Base-by-base conservation (phyloP, 2,797 vertebrate genomes). In the Heliangelus exortis region DNA sequence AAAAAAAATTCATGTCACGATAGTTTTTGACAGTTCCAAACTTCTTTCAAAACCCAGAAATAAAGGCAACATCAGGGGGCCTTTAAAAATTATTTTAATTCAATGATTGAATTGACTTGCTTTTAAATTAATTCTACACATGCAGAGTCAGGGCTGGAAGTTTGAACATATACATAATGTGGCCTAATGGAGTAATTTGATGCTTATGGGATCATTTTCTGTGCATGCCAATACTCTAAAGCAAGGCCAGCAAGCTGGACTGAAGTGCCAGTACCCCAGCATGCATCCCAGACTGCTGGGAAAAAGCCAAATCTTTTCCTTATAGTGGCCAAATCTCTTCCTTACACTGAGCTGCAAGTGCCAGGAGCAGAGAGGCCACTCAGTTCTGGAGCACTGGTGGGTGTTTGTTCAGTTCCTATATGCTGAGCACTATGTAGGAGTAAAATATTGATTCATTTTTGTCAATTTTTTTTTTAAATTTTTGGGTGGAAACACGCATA, bases 351-450 rank as follows among this genome's bases (percentile, higher is more conserved):
- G 61, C 54, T 67, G 48, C 26, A 34, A 41, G 29, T 3, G 59
- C 33, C 87, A 84, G 36, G 28, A 75, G 33, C 1, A 41, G 31
- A 48, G 23, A 22, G 33, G 47, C 57, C 22, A 10, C 16, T 26
- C 1, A 6, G 7, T 8, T 6, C 20, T 2, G 28, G n/a, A 69
- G 41, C 10, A 0, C 15, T 43, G 34, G 16, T 47, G 57, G 48
- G 2, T 63, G 25, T 20, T 39, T 0, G 1, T 47, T 59, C 4
- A 1, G n/a, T 15, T 54, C 45, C 50, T 45, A 29, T 6, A 14
- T 6, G 22, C 53, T 26, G 22, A 29, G 41, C 10, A 18, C 53
- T 29, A 29, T 3, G 4, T 33, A 12, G 14, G 12, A 17, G 25
- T 47, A 28, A 73, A 58, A 58, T 20, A n/a, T 73, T 33, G 19